Evolutionary conservation across 2,113 vertebrate species (phyloP).

Genomic region (Turdus rufiventris): DNA sequence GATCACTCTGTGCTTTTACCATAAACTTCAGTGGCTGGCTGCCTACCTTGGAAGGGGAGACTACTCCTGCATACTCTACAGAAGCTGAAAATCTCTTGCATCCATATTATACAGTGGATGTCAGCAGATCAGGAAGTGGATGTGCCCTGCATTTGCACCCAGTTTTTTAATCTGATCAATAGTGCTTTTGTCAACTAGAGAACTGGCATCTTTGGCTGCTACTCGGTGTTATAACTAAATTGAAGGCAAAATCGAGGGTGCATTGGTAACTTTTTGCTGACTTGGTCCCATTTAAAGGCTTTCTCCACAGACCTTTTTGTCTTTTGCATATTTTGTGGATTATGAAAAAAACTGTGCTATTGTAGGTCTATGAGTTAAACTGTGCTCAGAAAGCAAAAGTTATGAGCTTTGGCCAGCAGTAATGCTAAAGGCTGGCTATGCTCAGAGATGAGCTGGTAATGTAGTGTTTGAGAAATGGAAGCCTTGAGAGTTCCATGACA

Average conservation of each 20-base stretch:
- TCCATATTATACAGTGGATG: not conserved
- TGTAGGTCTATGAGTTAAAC: not conserved
- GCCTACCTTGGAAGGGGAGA: not conserved
- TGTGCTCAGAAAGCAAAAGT: not conserved
- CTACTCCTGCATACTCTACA: not conserved
- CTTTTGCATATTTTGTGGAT: not conserved
- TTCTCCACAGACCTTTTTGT: not conserved
- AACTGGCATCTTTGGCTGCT: not conserved
- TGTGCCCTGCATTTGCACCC: not conserved
- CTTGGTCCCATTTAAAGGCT: not conserved
- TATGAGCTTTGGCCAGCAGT: not conserved
- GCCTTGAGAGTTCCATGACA: not conserved
- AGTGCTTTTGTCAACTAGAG: not conserved
- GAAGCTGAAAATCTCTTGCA: not conserved
- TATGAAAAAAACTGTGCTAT: not conserved
- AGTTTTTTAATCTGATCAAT: not conserved
- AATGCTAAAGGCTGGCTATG: not conserved
- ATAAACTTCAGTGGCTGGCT: not conserved
- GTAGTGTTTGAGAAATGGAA: not conserved
- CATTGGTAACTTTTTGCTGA: not conserved
- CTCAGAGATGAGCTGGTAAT: not conserved
- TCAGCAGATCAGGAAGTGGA: not conserved
- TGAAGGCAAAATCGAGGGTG: not conserved
- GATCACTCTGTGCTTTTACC: not conserved
- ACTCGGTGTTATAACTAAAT: not conserved